Evolutionary conservation across 1,140 invertebrate genomes (phyloP), one percentile per base, ranked within the genome.

Genomic region (Ctenoplectra terminalis): DNA sequence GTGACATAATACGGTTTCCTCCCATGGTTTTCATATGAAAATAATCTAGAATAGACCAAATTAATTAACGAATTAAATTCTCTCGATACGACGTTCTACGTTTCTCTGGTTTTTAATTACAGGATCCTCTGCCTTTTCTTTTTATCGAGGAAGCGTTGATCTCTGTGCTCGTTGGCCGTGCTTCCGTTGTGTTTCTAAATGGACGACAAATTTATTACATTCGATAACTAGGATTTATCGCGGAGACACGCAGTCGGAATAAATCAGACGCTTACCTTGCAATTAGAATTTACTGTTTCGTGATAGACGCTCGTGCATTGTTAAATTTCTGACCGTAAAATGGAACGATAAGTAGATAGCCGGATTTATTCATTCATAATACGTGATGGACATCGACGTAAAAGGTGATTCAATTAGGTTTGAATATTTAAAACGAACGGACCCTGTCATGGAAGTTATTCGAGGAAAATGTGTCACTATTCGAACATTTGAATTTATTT

Each of bases 301-400:
- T 15, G 29, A 34, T n/a, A 50, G 72, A 37, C 66, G 5, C 1
- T 23, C 29, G 17, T 1, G 2, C 13, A 64, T 15, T 17, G 66
- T 52, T 52, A 13, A n/a, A 69, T 37, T 50, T 50, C 31, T 69
- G 29, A 23, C 46, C 29, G 20, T 23, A 34, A 34, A n/a, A 70
- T 37, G n/a, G 50, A 17, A 46, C 7, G 56, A 31, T 60, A 46
- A 60, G 26, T 60, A 58, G 29, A 15, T 20, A 31, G 9, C 9
- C 17, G 43, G 29, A 60, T 48, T 74, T 50, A 54, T 54, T 54
- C 15, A 71, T 71, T 56, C 40, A 71, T 54, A 71, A 50, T 17
- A n/a, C 43, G 9, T 11, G 67, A 54, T 71, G 34, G 31, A 50
- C 13, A 37, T 1, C n/a, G 67, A 54, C 50, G 64, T 50, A 31